Evolutionary conservation across 1,140 invertebrate species (phyloP).

Genomic region (Drosophila sturtevanti): DNA sequence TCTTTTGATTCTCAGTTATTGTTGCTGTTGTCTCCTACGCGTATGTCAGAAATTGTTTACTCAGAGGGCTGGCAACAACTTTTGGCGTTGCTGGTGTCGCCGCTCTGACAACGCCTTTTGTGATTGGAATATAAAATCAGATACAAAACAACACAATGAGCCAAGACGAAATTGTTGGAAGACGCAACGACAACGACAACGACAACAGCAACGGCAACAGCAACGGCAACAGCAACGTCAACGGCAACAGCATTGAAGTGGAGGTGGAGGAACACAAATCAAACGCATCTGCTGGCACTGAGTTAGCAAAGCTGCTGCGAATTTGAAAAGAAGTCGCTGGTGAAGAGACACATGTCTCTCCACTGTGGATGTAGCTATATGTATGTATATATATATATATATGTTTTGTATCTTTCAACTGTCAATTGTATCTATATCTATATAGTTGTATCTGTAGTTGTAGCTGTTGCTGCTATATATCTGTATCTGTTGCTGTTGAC

Average conservation of each 20-base stretch:
- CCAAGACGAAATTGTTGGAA: slow-evolving; percentile 53
- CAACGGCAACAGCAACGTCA: slow-evolving; percentile 21
- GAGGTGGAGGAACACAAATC: slow-evolving; percentile 57
- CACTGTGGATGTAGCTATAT: not conserved
- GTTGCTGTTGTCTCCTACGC: slow-evolving; percentile 24
- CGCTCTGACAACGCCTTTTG: slow-evolving; percentile 77
- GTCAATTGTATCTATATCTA: slow-evolving; percentile 13
- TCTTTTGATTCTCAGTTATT: slow-evolving; percentile 41
- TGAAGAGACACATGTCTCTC: slow-evolving; percentile 25
- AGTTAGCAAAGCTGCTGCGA: slow-evolving; percentile 63
- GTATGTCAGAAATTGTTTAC: slow-evolving; percentile 50
- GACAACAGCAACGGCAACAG: slow-evolving; percentile 11
- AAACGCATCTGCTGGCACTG: slow-evolving; percentile 69
- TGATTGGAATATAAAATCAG: slow-evolving; percentile 80
- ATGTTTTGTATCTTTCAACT: not conserved
- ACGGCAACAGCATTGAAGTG: slow-evolving; percentile 35
- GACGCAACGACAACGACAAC: slow-evolving; percentile 29
- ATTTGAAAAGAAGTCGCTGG: slow-evolving; percentile 67
- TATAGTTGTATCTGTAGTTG: not conserved
- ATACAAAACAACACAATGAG: slow-evolving; percentile 41
- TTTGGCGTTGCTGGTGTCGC: slow-evolving; percentile 75
- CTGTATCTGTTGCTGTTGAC: slow-evolving; percentile 32
- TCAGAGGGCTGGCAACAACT: slow-evolving; percentile 56
- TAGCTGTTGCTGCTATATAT: not conserved
- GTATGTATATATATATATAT: no score